Evolutionary conservation across 2,113 vertebrate genomes (phyloP).

Genomic region (Leptocoma aspasia): DNA sequence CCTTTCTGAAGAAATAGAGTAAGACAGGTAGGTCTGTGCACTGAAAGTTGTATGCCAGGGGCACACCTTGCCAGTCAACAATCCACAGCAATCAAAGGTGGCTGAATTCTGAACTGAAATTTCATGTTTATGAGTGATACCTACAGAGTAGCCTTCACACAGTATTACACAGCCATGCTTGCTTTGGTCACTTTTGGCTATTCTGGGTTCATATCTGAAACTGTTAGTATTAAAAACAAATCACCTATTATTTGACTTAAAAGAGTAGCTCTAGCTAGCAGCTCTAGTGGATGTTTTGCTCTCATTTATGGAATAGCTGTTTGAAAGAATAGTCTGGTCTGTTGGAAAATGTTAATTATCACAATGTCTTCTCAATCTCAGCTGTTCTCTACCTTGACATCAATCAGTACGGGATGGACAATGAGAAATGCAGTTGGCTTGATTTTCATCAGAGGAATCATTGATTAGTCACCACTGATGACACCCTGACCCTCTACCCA

Average conservation of each 20-base stretch:
- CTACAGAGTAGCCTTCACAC: not conserved
- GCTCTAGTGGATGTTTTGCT: not conserved
- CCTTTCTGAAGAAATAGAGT: not conserved
- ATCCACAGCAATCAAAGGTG: not conserved
- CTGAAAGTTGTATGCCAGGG: not conserved
- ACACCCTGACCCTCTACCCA: not conserved
- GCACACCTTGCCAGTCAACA: not conserved
- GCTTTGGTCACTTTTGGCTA: not conserved
- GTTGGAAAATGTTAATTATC: not conserved
- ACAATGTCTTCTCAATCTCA: not conserved
- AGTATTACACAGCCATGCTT: not conserved
- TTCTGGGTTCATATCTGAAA: not conserved
- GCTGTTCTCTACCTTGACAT: not conserved
- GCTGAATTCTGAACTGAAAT: not conserved
- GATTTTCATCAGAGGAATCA: not conserved
- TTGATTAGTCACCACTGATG: not conserved
- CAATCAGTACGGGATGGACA: not conserved
- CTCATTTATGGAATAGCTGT: not conserved
- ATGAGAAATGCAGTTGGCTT: not conserved
- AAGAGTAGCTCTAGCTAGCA: not conserved
- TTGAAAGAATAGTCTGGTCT: not conserved
- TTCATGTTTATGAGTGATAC: not conserved
- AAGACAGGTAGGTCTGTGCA: not conserved
- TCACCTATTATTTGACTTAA: not conserved
- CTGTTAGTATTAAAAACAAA: not conserved